Percentiles rank a stretch among this genome's conserved stretches.
Evolutionary conservation across 1,140 invertebrate species (phyloP).

Genomic region (Neodiprion fabricii): DNA sequence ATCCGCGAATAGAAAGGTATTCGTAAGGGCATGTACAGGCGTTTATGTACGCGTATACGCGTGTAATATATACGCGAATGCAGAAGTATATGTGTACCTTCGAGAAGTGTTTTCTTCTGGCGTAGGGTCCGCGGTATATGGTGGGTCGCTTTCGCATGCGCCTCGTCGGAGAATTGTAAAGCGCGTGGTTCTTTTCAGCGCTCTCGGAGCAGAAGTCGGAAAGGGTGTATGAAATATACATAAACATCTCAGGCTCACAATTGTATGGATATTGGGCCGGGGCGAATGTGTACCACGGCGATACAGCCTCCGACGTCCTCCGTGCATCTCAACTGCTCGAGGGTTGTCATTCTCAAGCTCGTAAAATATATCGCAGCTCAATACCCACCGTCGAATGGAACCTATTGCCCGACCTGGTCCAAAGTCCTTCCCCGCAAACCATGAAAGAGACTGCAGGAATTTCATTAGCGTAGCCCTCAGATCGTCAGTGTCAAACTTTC

Average conservation of each 20-base stretch:
- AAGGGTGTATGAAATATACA: conserved; percentile 12
- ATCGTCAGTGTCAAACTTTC: conserved; percentile 10
- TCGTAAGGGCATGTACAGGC: too few relatives aligned
- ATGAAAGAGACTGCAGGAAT: conserved; percentile 3
- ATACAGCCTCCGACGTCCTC: not conserved
- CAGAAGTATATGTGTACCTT: too few relatives aligned
- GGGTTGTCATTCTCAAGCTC: not conserved
- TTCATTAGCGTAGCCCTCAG: not conserved
- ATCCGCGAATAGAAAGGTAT: too few relatives aligned
- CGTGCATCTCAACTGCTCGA: conserved; percentile 7
- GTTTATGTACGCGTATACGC: too few relatives aligned
- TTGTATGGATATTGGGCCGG: conserved; percentile 15
- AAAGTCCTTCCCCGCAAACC: not conserved
- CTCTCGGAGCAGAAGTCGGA: not conserved
- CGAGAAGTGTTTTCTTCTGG: not conserved
- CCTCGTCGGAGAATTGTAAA: not conserved
- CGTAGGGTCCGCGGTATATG: not conserved
- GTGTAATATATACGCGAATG: too few relatives aligned
- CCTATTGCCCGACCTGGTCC: conserved; percentile 1
- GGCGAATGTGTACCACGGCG: conserved; percentile 3
- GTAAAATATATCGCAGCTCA: conserved; percentile 8
- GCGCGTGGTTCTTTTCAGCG: not conserved
- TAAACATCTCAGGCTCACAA: conserved; percentile 13
- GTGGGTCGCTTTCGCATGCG: not conserved
- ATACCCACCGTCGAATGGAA: not conserved